Evolutionary conservation across 2,113 vertebrate species (phyloP).

Genomic region (Puntigrus tetrazona): DNA sequence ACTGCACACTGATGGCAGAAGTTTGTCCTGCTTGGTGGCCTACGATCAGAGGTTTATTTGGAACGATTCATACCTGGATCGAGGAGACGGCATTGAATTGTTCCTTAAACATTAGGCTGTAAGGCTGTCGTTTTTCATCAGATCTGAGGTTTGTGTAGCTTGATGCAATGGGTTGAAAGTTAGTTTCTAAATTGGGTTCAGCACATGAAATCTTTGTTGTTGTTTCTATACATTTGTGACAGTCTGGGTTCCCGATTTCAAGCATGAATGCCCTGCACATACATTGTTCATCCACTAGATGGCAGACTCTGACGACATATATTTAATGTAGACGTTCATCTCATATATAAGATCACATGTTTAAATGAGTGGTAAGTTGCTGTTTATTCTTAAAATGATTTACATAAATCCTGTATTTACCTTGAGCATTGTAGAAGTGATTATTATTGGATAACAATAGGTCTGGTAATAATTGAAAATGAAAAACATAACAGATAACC

Average conservation of each 20-base stretch:
- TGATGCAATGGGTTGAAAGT: background rate
- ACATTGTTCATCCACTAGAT: slow-evolving; percentile 43
- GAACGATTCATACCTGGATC: background rate
- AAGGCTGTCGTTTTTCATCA: slow-evolving; percentile 39
- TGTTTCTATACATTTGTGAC: background rate
- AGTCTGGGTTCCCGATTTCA: background rate
- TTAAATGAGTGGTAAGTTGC: background rate
- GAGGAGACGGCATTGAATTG: slow-evolving; percentile 32
- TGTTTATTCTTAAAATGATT: background rate
- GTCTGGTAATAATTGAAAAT: too few relatives aligned
- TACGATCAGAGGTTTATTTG: background rate
- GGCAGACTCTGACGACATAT: slow-evolving; percentile 26
- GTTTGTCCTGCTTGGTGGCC: background rate
- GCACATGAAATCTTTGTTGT: background rate
- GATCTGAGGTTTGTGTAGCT: background rate
- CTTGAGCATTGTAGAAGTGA: background rate
- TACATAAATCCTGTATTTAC: background rate
- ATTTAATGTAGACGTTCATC: background rate
- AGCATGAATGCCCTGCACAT: slow-evolving; percentile 15
- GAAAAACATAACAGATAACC: too few relatives aligned
- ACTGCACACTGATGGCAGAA: slow-evolving; percentile 14
- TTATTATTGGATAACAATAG: background rate
- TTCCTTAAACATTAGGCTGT: slow-evolving; percentile 42
- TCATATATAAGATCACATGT: background rate
- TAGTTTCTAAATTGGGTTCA: background rate